These are phyloP conservation scores for Podargus strigoides DNA, from an alignment of 2,797 vertebrate genomes.

Conservation along the genomic window DNA sequence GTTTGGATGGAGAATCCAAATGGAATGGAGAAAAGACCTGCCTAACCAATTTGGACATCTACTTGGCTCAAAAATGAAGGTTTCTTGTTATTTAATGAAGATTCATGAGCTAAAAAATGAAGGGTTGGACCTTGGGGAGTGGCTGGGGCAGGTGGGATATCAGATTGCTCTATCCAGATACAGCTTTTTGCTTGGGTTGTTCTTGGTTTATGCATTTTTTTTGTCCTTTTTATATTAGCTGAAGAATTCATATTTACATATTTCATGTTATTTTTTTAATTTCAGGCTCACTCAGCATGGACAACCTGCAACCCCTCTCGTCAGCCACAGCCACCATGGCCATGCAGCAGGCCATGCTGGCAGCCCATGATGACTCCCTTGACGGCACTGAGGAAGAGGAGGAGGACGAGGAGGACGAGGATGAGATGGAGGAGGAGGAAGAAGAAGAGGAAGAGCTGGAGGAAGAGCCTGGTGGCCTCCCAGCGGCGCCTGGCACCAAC, in stretches of 20 bases:
- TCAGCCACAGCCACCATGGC: constrained; percentile 93
- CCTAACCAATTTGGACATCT: background rate
- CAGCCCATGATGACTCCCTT: constrained; percentile 88
- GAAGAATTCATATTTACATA: background rate
- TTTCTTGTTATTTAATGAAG: background rate
- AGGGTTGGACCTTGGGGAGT: background rate
- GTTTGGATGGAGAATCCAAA: too few relatives aligned
- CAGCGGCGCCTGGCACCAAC: constrained; percentile 76
- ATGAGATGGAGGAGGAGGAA: constrained; percentile 77
- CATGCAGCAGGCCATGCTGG: constrained; percentile 98
- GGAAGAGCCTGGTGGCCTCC: constrained; percentile 82
- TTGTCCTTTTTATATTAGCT: background rate
- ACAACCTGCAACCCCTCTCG: constrained; percentile 91
- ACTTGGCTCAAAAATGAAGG: background rate
- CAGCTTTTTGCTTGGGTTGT: background rate
- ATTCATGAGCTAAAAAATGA: background rate
- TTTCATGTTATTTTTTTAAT: background rate
- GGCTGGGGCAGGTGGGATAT: background rate
- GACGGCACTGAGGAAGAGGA: constrained; percentile 96
- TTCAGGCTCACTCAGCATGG: constrained; percentile 87
- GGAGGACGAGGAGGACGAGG: constrained; percentile 84
- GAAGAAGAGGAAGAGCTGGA: constrained; percentile 78
- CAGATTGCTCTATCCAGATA: background rate
- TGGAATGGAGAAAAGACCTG: background rate
- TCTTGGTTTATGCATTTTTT: background rate